Base-by-base conservation (phyloP, 2,113 vertebrate genomes). In the Onychostruthus taczanowskii region DNA sequence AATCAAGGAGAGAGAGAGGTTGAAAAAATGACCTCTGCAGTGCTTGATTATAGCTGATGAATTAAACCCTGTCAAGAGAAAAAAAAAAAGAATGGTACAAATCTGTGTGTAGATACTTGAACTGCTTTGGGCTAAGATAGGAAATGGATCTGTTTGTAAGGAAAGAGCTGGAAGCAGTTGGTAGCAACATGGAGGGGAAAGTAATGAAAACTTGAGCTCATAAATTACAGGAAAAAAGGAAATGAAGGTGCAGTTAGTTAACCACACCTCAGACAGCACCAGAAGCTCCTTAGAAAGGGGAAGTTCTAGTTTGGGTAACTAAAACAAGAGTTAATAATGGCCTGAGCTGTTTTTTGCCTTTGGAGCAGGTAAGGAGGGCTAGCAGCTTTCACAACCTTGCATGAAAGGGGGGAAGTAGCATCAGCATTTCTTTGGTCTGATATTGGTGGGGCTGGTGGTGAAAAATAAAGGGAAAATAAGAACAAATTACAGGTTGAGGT, bases 401-500 rank as follows among this genome's bases (percentile, higher is more conserved):
- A 1, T 1, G 21, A 28, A 19, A 31, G 23, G 44, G 55, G 19
- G 14, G 13, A 35, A 43, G 47, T 6, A 6, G 4, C 15, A 28
- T 0, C 41, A 21, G 53, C 16, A 2, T 30, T 18, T 11, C 46
- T 22, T 28, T 4, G 22, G 24, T 9, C 43, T 18, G 19, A 10
- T 28, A 9, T 5, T 52, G 55, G 10, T 61, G 8, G 3, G 21
- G 43, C 63, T 27, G 37, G 6, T 33, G 62, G 20, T 24, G n/a
- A 69, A 35, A 79, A 26, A 16, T 2, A 12, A 53, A 31, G 35
- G 58, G 56, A 9, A 16, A 41, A 13, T 2, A 7, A 23, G 14
- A 62, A 4, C 7, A 14, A 24, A 16, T 9, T 0, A 2, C 0
- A 14, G 24, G 1, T n/a, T 27, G 43, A 19, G 20, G 14, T 0